Evolutionary conservation across 2,797 vertebrate genomes (phyloP), one percentile per base, ranked within the genome.

Genomic region (Lophura swinhoii): DNA sequence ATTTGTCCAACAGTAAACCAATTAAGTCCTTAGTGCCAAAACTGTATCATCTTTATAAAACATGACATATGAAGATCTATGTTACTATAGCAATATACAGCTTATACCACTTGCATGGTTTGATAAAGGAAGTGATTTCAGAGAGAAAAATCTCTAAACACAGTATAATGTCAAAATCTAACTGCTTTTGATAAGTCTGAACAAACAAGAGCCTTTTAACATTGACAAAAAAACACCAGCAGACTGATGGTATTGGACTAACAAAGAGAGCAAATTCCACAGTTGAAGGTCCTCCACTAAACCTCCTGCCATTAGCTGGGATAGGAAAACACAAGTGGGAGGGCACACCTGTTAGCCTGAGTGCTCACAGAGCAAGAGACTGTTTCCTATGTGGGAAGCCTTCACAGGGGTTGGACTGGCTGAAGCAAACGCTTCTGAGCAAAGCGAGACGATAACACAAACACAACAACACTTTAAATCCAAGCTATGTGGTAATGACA

Each of bases 1-100:
- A 37, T 14, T 58, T 43, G 59, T 28, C 22, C 67, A 81, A 44
- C 24, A 66, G 20, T 11, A 71, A 77, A 33, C 4, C 14, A 71
- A 51, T 3, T 23, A 33, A 56, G 26, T 7, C 26, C 58, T 78
- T 43, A 73, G 24, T 48, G 21, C 5, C 26, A 43, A 0, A 0
- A 7, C 2, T 22, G 1, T 33, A 48, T 63, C 59, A 41, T 16
- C 29, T 56, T 70, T 70, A 33, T 26, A 85, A 91, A 80, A 43
- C 9, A 82, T 3, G 53, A 15, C 28, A 66, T 53, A 26, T 64
- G 24, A 67, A 70, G 20, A 78, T 39, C 44, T 33, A 26, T 20
- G 6, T 60, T 75, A 43, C 53, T 44, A 7, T n/a, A 81, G 56
- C 37, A 67, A 59, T 16, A 78, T 1, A 18, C 10, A 90, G 70